These are phyloP conservation scores for Agrochola lychnidis DNA, from an alignment of 2,888 invertebrate species.

Conservation along the genomic window DNA sequence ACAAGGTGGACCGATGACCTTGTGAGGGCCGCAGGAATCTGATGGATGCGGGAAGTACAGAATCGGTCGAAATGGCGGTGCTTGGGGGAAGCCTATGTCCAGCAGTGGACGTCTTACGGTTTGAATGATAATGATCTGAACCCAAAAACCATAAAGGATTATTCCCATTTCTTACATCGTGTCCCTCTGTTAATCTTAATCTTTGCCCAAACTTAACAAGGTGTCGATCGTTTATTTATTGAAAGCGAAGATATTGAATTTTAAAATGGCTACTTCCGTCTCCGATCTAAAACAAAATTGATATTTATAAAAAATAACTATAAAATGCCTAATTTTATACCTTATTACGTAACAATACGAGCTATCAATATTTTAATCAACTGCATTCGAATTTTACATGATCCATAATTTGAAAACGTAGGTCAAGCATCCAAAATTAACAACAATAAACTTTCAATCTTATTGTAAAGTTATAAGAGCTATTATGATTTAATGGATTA, in stretches of 20 bases:
- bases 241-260: conserved; percentile 82
- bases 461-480: conserved; percentile 42
- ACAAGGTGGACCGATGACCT: too few species aligned
- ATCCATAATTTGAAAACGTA: conserved; percentile 45
- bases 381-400: conserved; percentile 1
- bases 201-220: conserved; percentile 77
- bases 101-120: too few species aligned
- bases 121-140: too few species aligned
- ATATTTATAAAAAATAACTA: too few species aligned
- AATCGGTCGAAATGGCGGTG: too few species aligned
- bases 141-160: too few species aligned
- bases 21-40: too few species aligned
- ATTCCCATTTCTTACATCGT: neutral
- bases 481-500: conserved; percentile 8
- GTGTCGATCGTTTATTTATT: conserved; percentile 85
- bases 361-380: neutral
- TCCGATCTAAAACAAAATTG: conserved; percentile 45
- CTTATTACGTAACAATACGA: conserved; percentile 4
- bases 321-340: too few species aligned
- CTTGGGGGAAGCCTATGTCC: too few species aligned
- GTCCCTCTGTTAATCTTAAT: conserved; percentile 61
- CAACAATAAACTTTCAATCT: conserved; percentile 60
- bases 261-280: conserved; percentile 79
- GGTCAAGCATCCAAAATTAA: conserved; percentile 45
- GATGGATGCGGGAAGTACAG: too few species aligned